phyloP scores from a whole-genome alignment of 2,888 invertebrate genomes.

The Mythimna pallens region DNA sequence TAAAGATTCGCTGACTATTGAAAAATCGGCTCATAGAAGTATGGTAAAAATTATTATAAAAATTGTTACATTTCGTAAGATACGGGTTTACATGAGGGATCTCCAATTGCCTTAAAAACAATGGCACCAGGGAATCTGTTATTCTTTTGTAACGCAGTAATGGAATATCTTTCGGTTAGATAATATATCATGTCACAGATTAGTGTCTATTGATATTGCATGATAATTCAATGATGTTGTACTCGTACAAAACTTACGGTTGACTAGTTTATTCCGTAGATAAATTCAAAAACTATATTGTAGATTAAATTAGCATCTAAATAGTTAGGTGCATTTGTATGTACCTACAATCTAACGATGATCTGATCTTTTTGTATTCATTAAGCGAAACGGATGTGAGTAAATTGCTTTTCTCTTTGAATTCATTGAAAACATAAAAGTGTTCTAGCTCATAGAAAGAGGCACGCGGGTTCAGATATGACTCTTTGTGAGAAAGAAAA shows the following conservation, averaged over 20 bases:
- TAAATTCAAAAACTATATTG: background rate
- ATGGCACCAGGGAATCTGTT: too few species aligned
- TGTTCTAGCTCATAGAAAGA: background rate
- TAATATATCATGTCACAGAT: too few species aligned
- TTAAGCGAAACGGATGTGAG: background rate
- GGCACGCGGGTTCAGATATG: background rate
- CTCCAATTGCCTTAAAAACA: background rate
- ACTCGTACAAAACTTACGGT: too few species aligned
- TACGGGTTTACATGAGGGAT: background rate
- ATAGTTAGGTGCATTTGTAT: background rate
- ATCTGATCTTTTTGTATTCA: background rate
- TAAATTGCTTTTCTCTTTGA: background rate
- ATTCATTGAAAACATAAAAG: conserved; percentile 1
- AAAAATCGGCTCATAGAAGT: too few species aligned
- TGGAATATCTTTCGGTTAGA: too few species aligned
- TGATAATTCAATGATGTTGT: too few species aligned
- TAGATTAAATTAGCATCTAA: background rate
- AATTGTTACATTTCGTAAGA: background rate
- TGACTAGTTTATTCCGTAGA: too few species aligned
- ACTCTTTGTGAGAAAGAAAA: background rate
- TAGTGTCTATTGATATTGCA: too few species aligned
- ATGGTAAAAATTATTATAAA: too few species aligned
- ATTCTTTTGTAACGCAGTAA: too few species aligned
- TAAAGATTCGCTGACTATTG: too few species aligned
- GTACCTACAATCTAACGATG: background rate